phyloP scores from a whole-genome alignment of 1,140 invertebrate genomes.

The Drosophila tristis region DNA sequence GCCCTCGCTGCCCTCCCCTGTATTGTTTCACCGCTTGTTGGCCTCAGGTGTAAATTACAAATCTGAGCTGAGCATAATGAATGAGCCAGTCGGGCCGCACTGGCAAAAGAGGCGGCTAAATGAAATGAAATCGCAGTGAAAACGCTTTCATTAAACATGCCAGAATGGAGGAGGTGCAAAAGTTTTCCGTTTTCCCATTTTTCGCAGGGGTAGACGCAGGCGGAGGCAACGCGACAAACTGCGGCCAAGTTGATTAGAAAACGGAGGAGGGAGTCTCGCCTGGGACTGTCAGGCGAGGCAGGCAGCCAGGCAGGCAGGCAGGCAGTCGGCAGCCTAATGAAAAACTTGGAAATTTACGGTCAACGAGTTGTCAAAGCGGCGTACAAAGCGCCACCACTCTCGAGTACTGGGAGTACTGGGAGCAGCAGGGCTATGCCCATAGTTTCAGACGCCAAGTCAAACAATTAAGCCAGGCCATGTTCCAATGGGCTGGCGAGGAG shows the following conservation, averaged over 20 bases:
- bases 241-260: slow-evolving; percentile 81
- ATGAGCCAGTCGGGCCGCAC: slow-evolving; percentile 52
- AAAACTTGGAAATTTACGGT: slow-evolving; percentile 82
- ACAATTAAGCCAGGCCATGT: slow-evolving; percentile 70
- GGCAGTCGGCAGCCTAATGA: slow-evolving; percentile 61
- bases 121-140: slow-evolving; percentile 81
- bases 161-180: slow-evolving; percentile 49
- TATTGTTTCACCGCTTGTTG: slow-evolving; percentile 49
- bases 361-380: slow-evolving; percentile 80
- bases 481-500: slow-evolving; percentile 31
- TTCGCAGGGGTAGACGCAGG: neutral
- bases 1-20: slow-evolving; percentile 16
- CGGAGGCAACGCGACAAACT: slow-evolving; percentile 62
- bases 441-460: slow-evolving; percentile 75
- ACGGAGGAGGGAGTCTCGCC: slow-evolving; percentile 49
- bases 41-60: slow-evolving; percentile 80
- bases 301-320: no score
- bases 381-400: slow-evolving; percentile 10
- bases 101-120: slow-evolving; percentile 67
- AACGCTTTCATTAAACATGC: slow-evolving; percentile 75
- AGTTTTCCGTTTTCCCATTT: slow-evolving; percentile 41
- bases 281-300: slow-evolving; percentile 23
- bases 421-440: slow-evolving; percentile 33
- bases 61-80: slow-evolving; percentile 77
- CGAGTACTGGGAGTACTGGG: slow-evolving; percentile 3